Base-by-base conservation (phyloP, 2,113 vertebrate genomes). In the Zingel zingel region DNA sequence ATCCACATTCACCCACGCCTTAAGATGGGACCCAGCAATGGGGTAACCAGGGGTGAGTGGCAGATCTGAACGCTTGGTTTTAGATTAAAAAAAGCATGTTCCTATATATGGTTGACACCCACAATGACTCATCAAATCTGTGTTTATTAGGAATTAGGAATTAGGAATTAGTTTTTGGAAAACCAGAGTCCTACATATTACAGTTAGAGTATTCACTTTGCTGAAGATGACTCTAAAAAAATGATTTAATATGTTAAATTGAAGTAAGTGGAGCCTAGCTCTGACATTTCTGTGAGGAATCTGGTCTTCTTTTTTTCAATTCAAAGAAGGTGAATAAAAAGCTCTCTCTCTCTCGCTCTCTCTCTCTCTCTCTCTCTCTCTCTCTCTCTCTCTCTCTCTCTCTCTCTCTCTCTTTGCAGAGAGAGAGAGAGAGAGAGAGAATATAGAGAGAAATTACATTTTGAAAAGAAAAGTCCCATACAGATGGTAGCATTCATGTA, bases 11-110 rank as follows among this genome's bases (percentile, higher is more conserved):
- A 99, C 83, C 98, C 98, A 0, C 96, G 98, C 18, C 97, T 99
- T 79, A 99, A 99, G 92, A 99, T 99, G 96, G 98, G 97, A 11
- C 97, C 98, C 87, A 99, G 97, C 93, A 99, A 99, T 96, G 98
- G 98, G 0, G 98, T 99, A 16, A 96, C 97, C 1, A 95, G 97
- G 82, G 98, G 98, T 99, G 88, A 1, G 94, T 93, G 16, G 11
- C 3, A 10, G 1, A 25, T 45, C 3, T 6, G 4, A 15, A 10
- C 9, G 15, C 14, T 45, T 12, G 3, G 19, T n/a, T n/a, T 36
- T 61, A 18, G 13, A 39, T 5, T 25, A 25, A 25, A 59, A 5
- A 30, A 2, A 10, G 0, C 10, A 18, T 51, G 21, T 48, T 39
- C 39, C 5, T 45, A 11, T 6, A 30, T 21, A n/a, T 18, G 4